A percentile compares a stretch with the other conserved stretches of the same genome.
Evolutionary conservation across 2,113 vertebrate genomes (phyloP).

Genomic region (Anarrhichthys ocellatus): DNA sequence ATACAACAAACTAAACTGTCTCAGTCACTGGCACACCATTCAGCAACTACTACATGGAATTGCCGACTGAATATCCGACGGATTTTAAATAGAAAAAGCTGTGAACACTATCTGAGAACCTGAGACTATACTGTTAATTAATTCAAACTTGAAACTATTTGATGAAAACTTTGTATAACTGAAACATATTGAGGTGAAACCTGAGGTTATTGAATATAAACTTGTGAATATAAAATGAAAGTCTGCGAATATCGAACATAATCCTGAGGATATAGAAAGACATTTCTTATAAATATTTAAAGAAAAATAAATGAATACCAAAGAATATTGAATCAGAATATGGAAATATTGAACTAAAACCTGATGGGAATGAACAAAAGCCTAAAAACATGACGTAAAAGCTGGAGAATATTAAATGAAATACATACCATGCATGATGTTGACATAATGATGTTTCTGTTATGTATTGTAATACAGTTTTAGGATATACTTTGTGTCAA

Average conservation of each 20-base stretch:
- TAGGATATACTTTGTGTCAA: background rate
- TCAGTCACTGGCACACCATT: background rate
- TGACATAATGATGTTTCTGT: background rate
- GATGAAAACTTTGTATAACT: background rate
- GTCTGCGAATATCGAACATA: background rate
- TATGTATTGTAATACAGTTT: background rate
- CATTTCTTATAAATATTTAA: background rate
- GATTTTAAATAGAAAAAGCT: background rate
- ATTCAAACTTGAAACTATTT: background rate
- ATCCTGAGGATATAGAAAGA: background rate
- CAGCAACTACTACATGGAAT: background rate
- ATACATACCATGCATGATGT: background rate
- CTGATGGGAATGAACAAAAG: background rate
- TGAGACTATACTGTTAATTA: background rate
- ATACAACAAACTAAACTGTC: background rate
- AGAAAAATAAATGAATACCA: background rate
- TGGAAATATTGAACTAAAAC: background rate
- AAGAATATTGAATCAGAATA: background rate
- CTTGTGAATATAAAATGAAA: background rate
- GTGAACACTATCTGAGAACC: background rate
- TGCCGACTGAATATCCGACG: background rate
- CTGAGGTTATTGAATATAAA: background rate
- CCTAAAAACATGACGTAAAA: background rate
- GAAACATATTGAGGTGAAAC: background rate
- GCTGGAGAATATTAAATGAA: background rate